Evolutionary conservation across 1,140 invertebrate genomes (phyloP).

Genomic region (Rhagoletis zephyria): DNA sequence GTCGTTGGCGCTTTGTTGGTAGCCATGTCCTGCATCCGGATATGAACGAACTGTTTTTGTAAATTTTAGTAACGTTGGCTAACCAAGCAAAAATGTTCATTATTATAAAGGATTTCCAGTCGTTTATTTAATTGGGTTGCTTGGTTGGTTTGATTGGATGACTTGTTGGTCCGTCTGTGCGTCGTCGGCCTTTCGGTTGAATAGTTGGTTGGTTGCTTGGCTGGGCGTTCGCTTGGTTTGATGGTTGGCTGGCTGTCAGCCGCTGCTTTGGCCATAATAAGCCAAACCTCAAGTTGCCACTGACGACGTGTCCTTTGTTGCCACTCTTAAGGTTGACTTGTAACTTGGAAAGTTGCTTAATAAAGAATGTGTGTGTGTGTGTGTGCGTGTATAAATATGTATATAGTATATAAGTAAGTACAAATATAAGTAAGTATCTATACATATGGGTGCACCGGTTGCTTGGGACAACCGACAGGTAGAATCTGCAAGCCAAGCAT

Average conservation of each 20-base stretch:
- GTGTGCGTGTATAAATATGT: background rate
- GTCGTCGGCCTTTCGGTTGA: background rate
- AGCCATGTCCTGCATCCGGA: constrained; percentile 14
- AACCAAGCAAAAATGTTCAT: constrained; percentile 52
- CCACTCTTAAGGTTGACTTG: background rate
- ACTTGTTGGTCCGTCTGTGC: background rate
- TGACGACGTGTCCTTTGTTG: constrained; percentile 25
- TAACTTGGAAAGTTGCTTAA: background rate
- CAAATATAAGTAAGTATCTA: background rate
- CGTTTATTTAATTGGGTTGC: constrained; percentile 51
- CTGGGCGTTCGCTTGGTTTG: background rate
- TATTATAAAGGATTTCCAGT: constrained; percentile 51
- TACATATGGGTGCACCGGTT: background rate
- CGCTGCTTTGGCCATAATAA: constrained; percentile 15
- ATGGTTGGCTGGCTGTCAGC: background rate
- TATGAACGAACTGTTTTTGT: background rate
- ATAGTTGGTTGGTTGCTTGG: constrained; percentile 12
- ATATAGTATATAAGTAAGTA: background rate
- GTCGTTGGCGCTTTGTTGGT: background rate
- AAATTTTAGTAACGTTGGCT: constrained; percentile 44
- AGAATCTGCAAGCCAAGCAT: too few species aligned
- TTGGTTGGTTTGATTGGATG: background rate
- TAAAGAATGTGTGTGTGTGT: background rate
- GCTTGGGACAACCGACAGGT: background rate
- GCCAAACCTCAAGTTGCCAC: constrained; percentile 48